Base-by-base conservation (phyloP, 2,888 invertebrate genomes). In the Phytoseiulus persimilis region DNA sequence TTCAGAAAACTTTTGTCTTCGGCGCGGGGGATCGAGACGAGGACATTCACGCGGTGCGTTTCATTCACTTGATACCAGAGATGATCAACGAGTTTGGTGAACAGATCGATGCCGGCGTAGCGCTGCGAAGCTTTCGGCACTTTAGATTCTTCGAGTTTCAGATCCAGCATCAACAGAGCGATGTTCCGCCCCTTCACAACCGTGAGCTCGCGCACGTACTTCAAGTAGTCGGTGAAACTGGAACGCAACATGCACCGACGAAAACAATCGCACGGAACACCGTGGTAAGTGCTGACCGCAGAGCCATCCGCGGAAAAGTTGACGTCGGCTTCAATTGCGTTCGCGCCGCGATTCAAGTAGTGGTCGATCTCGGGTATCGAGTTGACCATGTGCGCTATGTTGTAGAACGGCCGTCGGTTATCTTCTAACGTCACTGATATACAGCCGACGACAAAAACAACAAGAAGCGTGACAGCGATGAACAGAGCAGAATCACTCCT, bases 361-460 rank as follows among this genome's bases (percentile, higher is more conserved):
- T 90, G 83, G 11, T 90, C 83, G 18, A 92, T 90, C 46, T 92
- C 91, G n/a, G 90, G 89, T 11, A 91, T 90, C n/a, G 90, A 90
- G 89, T 92, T 92, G n/a, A 91, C 91, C 92, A 92, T 92, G 87
- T 92, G 92, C 31, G 90, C 92, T 23, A 92, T 91, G 32, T 91
- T 90, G 83, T 91, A 92, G 84, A 92, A 91, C 3, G 92, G 92
- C 83, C 90, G 90, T 90, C 87, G 32, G 23, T 87, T 45, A 32
- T 87, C 87, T 65, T 65, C 65, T 28, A 65, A 2, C 65, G 65
- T 23, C 65, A 65, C 65, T 65, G 65, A 65, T 23, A 65, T 28
- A 23, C 14, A 23, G 5, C 18, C 18, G 18, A 1, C 65, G 18
- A 65, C 65, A 65, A 65, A 1, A 65, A 28, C 5, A 65, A 18